Conservation (phyloP, 1,140 invertebrate genomes). For the Heliconius hewitsoni region DNA sequence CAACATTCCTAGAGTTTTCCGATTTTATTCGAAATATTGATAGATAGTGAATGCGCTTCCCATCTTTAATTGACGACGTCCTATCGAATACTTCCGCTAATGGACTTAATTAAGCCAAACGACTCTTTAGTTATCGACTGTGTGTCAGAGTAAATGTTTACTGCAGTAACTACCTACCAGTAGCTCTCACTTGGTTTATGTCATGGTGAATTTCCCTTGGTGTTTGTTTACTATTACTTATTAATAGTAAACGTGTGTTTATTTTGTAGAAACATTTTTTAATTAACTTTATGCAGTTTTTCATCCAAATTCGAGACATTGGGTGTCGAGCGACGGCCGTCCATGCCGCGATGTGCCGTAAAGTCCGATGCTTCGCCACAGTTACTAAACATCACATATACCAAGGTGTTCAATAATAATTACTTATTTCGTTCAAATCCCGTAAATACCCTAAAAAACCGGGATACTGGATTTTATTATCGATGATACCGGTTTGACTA, state of each 20-base stretch:
- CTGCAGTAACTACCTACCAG: constrained; percentile 4
- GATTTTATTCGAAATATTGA: constrained; percentile 20
- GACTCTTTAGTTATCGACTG: constrained; percentile 24
- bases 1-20: not conserved
- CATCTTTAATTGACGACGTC: constrained; percentile 27
- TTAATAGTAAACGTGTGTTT: not conserved
- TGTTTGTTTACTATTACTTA: not conserved
- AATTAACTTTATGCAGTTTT: not conserved
- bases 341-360: too few species aligned
- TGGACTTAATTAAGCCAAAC: constrained; percentile 33
- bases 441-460: too few species aligned
- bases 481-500: too few species aligned
- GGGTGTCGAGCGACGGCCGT: not conserved
- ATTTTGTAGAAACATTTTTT: not conserved
- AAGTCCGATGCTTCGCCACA: too few species aligned
- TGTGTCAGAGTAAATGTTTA: constrained; percentile 22
- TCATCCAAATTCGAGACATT: not conserved
- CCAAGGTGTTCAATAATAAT: too few species aligned
- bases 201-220: not conserved
- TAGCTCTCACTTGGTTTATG: not conserved
- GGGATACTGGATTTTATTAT: too few species aligned
- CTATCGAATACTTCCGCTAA: constrained; percentile 27
- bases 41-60: constrained; percentile 15
- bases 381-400: too few species aligned
- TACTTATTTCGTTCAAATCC: too few species aligned